phyloP scores from a whole-genome alignment of 1,140 invertebrate species.

The Drosophila miranda region DNA sequence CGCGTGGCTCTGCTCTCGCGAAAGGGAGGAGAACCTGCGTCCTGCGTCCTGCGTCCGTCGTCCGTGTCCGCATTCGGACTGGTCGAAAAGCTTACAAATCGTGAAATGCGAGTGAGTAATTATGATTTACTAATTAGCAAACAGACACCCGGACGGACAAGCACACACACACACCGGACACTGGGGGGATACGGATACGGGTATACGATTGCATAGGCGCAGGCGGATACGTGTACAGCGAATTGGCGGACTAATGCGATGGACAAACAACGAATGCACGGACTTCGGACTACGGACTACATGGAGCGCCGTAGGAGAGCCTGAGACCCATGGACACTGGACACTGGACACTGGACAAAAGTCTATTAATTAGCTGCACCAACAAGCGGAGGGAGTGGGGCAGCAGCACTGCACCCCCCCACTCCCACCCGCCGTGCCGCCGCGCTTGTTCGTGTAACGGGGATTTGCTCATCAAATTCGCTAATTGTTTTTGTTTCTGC shows the following conservation, averaged over 20 bases:
- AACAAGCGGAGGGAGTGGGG: constrained; percentile 9
- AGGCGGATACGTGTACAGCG: constrained; percentile 34
- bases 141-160: constrained; percentile 53
- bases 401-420: neutral
- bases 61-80: no score
- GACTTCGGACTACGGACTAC: constrained; percentile 6
- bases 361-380: constrained; percentile 69
- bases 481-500: constrained; percentile 73
- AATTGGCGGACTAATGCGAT: constrained; percentile 53
- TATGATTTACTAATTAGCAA: constrained; percentile 81
- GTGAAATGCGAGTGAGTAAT: constrained; percentile 76
- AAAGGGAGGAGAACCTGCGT: neutral
- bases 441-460: constrained; percentile 51
- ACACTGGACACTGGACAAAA: constrained; percentile 35
- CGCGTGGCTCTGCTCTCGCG: no score
- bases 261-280: constrained; percentile 48
- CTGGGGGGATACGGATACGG: neutral
- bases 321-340: constrained; percentile 39
- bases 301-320: constrained; percentile 21
- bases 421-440: neutral
- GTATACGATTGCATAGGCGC: constrained; percentile 5
- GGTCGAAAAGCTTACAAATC: constrained; percentile 52
- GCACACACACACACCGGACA: constrained; percentile 35
- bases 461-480: constrained; percentile 78
- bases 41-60: no score